phyloP scores from a whole-genome alignment of 2,797 vertebrate species.

The Allochrocebus solatus region DNA sequence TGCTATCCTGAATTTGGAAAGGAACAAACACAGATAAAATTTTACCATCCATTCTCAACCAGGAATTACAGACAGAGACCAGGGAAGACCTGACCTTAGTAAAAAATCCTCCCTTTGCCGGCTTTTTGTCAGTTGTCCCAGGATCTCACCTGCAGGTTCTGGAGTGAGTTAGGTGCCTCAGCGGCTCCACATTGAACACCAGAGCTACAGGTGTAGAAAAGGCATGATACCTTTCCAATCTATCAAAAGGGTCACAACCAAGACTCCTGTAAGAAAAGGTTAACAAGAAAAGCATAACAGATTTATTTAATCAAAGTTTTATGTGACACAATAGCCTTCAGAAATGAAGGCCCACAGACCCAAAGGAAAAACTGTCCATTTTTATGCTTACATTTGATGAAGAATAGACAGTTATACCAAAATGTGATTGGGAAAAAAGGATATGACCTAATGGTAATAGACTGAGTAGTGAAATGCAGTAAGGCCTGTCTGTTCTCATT shows the following conservation, averaged over 20 bases:
- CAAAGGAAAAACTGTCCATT: neutral
- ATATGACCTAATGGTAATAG: neutral
- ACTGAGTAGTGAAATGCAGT: neutral
- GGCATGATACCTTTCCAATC: neutral
- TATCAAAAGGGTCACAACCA: neutral
- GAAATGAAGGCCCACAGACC: neutral
- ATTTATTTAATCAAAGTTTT: neutral
- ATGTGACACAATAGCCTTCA: neutral
- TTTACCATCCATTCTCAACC: neutral
- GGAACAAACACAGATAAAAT: neutral
- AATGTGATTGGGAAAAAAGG: neutral
- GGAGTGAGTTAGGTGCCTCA: neutral
- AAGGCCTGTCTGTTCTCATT: neutral
- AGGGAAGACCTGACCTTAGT: neutral
- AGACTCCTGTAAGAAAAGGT: neutral
- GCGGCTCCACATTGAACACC: neutral
- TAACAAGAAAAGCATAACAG: neutral
- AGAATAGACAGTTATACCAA: neutral
- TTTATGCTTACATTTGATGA: neutral
- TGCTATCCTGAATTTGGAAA: neutral
- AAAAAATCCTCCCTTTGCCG: neutral
- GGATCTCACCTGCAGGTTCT: neutral
- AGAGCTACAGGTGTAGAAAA: neutral
- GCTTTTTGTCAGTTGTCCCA: neutral
- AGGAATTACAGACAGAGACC: neutral